Evolutionary conservation across 1,140 invertebrate genomes (phyloP).

Genomic region (Drosophila obscura): DNA sequence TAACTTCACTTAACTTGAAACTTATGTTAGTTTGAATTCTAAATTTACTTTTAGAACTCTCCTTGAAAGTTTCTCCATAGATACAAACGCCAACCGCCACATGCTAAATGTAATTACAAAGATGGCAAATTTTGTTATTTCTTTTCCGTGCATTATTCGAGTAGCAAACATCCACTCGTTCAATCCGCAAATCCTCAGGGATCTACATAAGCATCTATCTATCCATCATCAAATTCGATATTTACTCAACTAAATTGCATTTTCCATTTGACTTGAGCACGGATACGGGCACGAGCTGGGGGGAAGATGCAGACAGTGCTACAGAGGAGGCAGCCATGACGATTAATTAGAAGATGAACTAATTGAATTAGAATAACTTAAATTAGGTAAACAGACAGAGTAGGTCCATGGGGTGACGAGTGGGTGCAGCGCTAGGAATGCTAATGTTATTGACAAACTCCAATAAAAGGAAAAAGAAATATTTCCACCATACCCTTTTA

Average conservation of each 20-base stretch:
- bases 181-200: slow-evolving; percentile 1
- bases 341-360: slow-evolving; percentile 75
- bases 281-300: background rate
- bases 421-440: slow-evolving; percentile 30
- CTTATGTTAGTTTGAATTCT: too few species aligned
- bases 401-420: background rate
- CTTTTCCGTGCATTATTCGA: slow-evolving; percentile 7
- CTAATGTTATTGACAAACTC: slow-evolving; percentile 61
- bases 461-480: slow-evolving; percentile 33
- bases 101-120: slow-evolving; percentile 14
- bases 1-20: too few species aligned
- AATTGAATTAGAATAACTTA: slow-evolving; percentile 83
- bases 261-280: slow-evolving; percentile 71
- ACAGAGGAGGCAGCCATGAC: slow-evolving; percentile 21
- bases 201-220: slow-evolving; percentile 26
- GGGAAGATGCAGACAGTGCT: slow-evolving; percentile 7
- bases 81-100: too few species aligned
- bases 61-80: too few species aligned
- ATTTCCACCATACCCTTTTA: slow-evolving; percentile 10
- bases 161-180: slow-evolving; percentile 4
- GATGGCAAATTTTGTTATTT: slow-evolving; percentile 5
- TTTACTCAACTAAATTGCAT: slow-evolving; percentile 75
- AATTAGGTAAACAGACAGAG: slow-evolving; percentile 73
- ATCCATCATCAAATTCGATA: slow-evolving; percentile 45
- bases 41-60: too few species aligned